Base-by-base conservation (phyloP, 2,888 invertebrate genomes). In the Macaria notata region DNA sequence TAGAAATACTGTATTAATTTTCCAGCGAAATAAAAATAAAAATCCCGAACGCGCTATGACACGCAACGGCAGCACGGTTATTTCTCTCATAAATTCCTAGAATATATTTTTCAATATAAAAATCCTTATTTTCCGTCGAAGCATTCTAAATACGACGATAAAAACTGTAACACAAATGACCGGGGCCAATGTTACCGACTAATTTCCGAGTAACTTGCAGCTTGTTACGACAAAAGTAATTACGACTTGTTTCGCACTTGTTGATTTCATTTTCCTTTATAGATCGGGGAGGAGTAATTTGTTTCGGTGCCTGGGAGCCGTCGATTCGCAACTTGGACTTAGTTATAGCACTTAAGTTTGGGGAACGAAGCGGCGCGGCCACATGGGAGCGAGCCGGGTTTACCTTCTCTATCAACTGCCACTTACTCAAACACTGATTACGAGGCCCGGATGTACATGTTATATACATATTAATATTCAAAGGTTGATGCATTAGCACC, bases 211-310 rank as follows among this genome's bases (percentile, higher is more conserved):
- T 61, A 64, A 71, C 64, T 68, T 64, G 60, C 57, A 61, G 63
- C 63, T 65, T 65, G 67, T 68, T 68, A 68, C 63, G 68, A 66
- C 64, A 51, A 72, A 77, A 76, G 70, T 73, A 75, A 79, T 78
- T 79, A 78, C 63, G 68, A 78, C 67, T 72, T 71, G 63, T 65
- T 76, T 73, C 69, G 63, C 68, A 78, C 75, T 75, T 76, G 76
- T 76, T 77, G 76, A 78, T 75, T 73, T 76, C 65, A 68, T 75
- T 75, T 76, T 70, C 64, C 62, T 72, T 64, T 65, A 70, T 71
- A 69, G 71, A 73, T 78, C 70, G 71, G 59, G 65, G 49, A 66
- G 59, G 70, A 73, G 69, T 72, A 73, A 78, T 76, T 73, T 78
- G 75, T 73, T 76, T 72, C 61, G 66, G 63, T 62, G 49, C 63